Conservation (phyloP, 2,113 vertebrate genomes). For the Callopanchax toddi region DNA sequence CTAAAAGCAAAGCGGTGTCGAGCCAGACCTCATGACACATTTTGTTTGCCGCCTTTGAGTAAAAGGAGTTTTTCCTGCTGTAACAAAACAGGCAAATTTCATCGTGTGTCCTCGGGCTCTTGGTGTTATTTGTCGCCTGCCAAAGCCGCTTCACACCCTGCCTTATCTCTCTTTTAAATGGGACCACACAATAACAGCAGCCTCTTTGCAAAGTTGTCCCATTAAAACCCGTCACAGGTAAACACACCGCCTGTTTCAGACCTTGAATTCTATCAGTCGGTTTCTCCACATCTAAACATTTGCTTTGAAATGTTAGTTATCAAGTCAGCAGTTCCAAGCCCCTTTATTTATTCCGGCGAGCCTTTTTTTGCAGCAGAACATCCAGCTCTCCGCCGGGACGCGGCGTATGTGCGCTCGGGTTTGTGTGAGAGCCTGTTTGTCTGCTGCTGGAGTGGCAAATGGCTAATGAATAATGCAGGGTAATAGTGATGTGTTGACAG, state of each 20-base stretch:
- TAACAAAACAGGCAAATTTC: conserved; percentile 63
- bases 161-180: conserved; percentile 57
- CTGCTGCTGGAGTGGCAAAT: conserved; percentile 53
- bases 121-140: conserved; percentile 43
- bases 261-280: conserved; percentile 9
- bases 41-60: conserved; percentile 27
- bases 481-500: conserved; percentile 81
- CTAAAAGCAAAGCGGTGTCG: conserved; percentile 15
- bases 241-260: conserved; percentile 29
- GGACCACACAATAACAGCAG: conserved; percentile 36
- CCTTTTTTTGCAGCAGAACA: conserved; percentile 47
- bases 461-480: conserved; percentile 85
- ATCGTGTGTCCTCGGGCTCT: conserved; percentile 52
- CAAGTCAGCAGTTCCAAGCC: conserved; percentile 41
- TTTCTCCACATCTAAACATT: conserved; percentile 23
- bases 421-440: conserved; percentile 24
- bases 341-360: conserved; percentile 45
- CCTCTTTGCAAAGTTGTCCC: conserved; percentile 22
- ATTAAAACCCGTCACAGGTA: conserved; percentile 45
- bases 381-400: conserved; percentile 30
- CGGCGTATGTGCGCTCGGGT: conserved; percentile 11
- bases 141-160: conserved; percentile 29
- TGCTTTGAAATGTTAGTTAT: conserved; percentile 42
- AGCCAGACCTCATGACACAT: conserved; percentile 39
- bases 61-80: conserved; percentile 46